Conservation (phyloP, 2,113 vertebrate genomes). For the Phalacrocorax pelagicus region DNA sequence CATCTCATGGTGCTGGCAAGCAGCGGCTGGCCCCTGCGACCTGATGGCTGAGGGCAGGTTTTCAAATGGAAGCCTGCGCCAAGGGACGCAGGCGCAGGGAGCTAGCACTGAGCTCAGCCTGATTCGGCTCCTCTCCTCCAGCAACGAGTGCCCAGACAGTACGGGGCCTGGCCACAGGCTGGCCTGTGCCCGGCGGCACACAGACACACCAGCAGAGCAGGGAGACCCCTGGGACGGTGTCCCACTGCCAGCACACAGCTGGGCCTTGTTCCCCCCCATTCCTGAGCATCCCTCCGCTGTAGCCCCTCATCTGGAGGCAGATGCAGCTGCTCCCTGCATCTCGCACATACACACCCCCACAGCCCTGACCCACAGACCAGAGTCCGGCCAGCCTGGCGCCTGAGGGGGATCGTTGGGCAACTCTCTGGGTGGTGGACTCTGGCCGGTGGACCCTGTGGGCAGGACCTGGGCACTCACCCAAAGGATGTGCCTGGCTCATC, state of each 20-base stretch:
- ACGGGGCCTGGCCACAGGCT: neutral
- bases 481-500: neutral
- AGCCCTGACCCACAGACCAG: neutral
- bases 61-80: neutral
- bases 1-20: neutral
- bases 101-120: neutral
- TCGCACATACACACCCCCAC: fast-evolving
- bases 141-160: neutral
- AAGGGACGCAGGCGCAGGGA: neutral
- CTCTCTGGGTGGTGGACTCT: neutral
- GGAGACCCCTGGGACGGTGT: neutral
- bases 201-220: fast-evolving
- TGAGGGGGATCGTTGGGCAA: neutral
- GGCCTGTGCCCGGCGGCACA: neutral
- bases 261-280: neutral
- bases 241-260: neutral
- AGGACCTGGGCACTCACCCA: neutral
- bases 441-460: neutral
- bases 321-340: neutral
- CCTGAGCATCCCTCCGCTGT: neutral
- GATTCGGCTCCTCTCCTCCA: neutral
- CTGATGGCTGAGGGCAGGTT: neutral
- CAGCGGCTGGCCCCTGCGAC: neutral
- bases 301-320: neutral
- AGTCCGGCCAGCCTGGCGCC: neutral